Evolutionary conservation across 2,888 invertebrate species (phyloP), one percentile per base, ranked within the genome.

Genomic region (Cotesia congregata): DNA sequence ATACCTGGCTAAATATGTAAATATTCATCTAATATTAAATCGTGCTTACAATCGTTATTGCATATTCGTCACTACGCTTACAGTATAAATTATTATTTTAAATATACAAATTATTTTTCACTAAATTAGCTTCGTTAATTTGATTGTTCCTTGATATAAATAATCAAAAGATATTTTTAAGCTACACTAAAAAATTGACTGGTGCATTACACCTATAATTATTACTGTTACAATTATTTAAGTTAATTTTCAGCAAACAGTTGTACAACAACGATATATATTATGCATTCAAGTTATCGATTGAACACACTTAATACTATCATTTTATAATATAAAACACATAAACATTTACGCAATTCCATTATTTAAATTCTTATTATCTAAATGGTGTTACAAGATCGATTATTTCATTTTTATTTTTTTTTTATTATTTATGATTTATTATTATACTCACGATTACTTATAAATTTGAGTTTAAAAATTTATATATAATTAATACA

Each of bases 321-420:
- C 38, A 62, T 76, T 30, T 74, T 78, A 86, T 86, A 85, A 85
- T 88, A 88, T 86, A 88, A 88, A 88, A 88, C 88, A 88, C 86
- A 85, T 85, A 83, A 82, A 85, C 86, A 86, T 86, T 86, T 84
- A 85, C 86, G 87, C 85, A 87, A 84, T 87, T 85, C 84, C 86
- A 85, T 83, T 50, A 50, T 12, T 83, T 83, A 85, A 84, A 80
- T 84, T 80, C 82, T 83, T 87, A 86, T 81, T 83, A 85, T 83
- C 81, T 82, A 85, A 85, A 85, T 83, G 83, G 80, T 88, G 39
- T 83, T 81, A 84, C 84, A 85, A 83, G 84, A 82, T 79, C 76
- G 81, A 84, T 87, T 87, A 86, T 84, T 85, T 86, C 83, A 50
- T 15, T 82, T 78, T 76, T 82, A 83, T 87, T 86, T 85, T 83